Evolutionary conservation across 1,140 invertebrate genomes (phyloP).

Genomic region (Drosophila lowei): DNA sequence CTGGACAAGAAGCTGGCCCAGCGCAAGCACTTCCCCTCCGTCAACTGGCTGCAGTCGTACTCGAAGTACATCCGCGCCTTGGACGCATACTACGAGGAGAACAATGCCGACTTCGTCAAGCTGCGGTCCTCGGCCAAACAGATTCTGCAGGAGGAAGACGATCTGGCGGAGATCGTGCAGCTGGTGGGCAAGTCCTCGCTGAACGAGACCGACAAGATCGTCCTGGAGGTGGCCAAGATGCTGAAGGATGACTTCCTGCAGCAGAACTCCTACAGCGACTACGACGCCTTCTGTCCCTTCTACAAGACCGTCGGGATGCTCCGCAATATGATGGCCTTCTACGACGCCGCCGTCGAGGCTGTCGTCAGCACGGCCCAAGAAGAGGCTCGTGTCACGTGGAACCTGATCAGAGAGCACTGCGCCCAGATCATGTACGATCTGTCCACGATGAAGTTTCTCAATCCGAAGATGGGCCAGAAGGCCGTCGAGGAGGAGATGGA

Average conservation of each 20-base stretch:
- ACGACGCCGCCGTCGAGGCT: slow-evolving; percentile 25
- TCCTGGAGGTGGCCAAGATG: slow-evolving; percentile 72
- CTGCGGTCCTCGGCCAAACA: slow-evolving; percentile 86
- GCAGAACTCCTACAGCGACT: slow-evolving; percentile 72
- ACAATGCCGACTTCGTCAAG: slow-evolving; percentile 88
- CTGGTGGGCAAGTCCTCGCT: slow-evolving; percentile 93
- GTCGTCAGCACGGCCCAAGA: slow-evolving; percentile 40
- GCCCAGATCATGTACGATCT: slow-evolving; percentile 55
- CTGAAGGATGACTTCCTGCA: slow-evolving; percentile 78
- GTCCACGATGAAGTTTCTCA: slow-evolving; percentile 69
- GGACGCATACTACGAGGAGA: slow-evolving; percentile 91
- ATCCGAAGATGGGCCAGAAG: slow-evolving; percentile 39
- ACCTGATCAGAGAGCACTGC: slow-evolving; percentile 50
- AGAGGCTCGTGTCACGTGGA: slow-evolving; percentile 68
- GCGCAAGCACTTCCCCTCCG: slow-evolving; percentile 99
- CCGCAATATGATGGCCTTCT: slow-evolving; percentile 67
- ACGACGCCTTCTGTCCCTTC: slow-evolving; percentile 74
- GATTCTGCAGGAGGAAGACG: slow-evolving; percentile 93
- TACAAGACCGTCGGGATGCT: slow-evolving; percentile 78
- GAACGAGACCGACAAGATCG: slow-evolving; percentile 71
- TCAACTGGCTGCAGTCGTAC: slow-evolving; percentile 97
- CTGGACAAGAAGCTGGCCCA: slow-evolving; percentile 99
- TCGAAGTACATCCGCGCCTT: slow-evolving; percentile 92
- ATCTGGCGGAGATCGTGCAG: slow-evolving; percentile 94
- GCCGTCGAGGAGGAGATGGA: slow-evolving; percentile 8